Evolutionary conservation across 2,113 vertebrate genomes (phyloP), one percentile per base, ranked within the genome.

Genomic region (Megaleporinus macrocephalus): DNA sequence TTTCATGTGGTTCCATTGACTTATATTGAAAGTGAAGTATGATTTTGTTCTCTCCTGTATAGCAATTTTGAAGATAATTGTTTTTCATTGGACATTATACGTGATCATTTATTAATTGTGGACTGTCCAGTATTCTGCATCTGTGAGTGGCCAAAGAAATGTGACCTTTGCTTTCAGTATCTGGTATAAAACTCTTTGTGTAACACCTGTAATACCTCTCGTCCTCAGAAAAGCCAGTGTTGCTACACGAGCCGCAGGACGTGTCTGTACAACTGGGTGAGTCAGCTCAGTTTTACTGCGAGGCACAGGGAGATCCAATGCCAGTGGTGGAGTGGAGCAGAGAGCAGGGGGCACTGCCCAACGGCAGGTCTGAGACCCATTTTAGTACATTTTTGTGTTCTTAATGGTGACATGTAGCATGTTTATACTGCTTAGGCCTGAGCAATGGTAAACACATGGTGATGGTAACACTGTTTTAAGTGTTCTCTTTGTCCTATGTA

Each of bases 291-390:
- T 95, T 97, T 89, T 59, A 85, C 16, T 97, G 96, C 36, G 85
- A 91, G 0, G 86, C 89, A 2, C 90, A 88, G 18, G 96, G 96
- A 9, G 95, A 96, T 85, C 96, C 95, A 0, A 84, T 80, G 0
- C 96, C 95, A 0, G 71, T 82, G 7, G 90, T 96, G 62, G 90
- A 92, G 49, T 97, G 96, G 96, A 94, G 93, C 87, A 92, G 95
- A 86, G 95, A 95, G 66, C 89, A 71, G 0, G 96, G 96, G 18
- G 78, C 92, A 0, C 93, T 97, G 77, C 96, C 96, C 70, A 92
- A 91, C 49, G 96, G 94, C 82, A 95, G 96, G 96, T 96, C 85
- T 73, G 92, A 94, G 94, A 95, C 94, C 78, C 49, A 59, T 29
- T 63, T 18, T n/a, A 68, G 30, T 20, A 0, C 49, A 18, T 36